These are phyloP conservation scores for Marcusenius ussheri DNA, from an alignment of 2,113 vertebrate species.

Conservation along the genomic window DNA sequence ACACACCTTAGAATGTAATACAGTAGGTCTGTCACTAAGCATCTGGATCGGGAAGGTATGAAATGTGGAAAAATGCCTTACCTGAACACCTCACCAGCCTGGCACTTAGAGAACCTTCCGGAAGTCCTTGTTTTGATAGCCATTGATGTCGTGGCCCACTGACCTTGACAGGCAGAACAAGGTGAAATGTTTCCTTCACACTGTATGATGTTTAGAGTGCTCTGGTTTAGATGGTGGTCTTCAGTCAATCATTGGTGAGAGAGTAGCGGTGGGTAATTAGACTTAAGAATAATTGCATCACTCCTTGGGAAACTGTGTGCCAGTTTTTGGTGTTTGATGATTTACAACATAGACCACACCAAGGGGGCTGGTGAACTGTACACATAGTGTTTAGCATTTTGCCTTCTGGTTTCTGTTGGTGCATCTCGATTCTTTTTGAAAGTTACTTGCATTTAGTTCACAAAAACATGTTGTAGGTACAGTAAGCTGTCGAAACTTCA, in stretches of 20 bases:
- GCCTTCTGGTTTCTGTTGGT: neutral
- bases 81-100: neutral
- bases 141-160: neutral
- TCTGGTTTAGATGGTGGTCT: neutral
- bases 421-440: neutral
- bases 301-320: neutral
- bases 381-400: neutral
- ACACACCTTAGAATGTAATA: neutral
- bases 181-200: neutral
- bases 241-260: neutral
- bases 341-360: neutral
- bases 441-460: neutral
- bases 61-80: neutral
- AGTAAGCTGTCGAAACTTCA: neutral
- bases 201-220: neutral
- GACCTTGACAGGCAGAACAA: neutral
- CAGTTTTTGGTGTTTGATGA: neutral
- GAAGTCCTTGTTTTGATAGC: neutral
- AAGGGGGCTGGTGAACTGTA: neutral
- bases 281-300: neutral
- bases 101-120: neutral
- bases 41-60: neutral
- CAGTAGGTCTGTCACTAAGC: neutral
- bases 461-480: neutral
- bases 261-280: neutral